A percentile compares a stretch with the other conserved stretches of the same genome.
These are phyloP conservation scores for Tadarida brasiliensis DNA, from an alignment of 2,797 vertebrate species.

Conservation along the genomic window DNA sequence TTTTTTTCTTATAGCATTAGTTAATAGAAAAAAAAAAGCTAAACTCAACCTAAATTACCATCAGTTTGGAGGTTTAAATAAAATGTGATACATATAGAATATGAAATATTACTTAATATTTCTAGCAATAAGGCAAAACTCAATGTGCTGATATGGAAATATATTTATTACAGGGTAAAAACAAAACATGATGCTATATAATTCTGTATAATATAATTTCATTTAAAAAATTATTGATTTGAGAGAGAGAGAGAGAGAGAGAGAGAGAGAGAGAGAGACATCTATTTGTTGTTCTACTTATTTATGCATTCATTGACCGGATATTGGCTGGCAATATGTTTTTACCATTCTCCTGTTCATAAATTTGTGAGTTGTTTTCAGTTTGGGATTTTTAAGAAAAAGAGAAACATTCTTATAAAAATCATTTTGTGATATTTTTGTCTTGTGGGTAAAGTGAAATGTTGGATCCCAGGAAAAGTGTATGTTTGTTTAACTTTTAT, in stretches of 20 bases:
- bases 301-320: not conserved
- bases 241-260: not conserved
- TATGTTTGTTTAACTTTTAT: not conserved
- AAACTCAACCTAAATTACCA: not conserved
- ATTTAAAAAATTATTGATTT: not conserved
- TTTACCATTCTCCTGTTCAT: not conserved
- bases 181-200: not conserved
- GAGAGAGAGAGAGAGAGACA: not conserved
- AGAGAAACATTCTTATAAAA: not conserved
- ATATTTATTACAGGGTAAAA: not conserved
- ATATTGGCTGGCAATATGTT: not conserved
- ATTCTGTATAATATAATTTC: not conserved
- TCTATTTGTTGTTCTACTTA: not conserved
- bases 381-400: not conserved
- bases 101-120: not conserved
- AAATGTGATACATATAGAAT: not conserved
- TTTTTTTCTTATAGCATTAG: not conserved
- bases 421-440: not conserved
- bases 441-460: not conserved
- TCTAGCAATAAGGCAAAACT: not conserved
- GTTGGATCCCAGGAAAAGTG: not conserved
- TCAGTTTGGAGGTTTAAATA: not conserved
- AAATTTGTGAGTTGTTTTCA: not conserved
- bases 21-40: not conserved
- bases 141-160: not conserved